Base-by-base conservation (phyloP, 2,888 invertebrate species). In the Pterobdella sp. region DNA sequence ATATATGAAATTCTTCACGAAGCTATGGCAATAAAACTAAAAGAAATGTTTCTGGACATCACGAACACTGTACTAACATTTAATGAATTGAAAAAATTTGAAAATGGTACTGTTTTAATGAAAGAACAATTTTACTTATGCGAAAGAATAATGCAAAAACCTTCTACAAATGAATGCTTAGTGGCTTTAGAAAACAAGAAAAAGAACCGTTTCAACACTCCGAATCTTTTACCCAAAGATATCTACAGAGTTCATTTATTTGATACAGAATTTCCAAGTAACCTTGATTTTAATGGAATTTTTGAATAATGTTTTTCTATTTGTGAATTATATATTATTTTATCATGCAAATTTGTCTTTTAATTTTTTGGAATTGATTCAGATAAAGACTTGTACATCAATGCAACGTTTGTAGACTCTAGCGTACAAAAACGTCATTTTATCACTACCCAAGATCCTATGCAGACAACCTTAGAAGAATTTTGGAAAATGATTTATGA, bases 401-500 rank as follows among this genome's bases (percentile, higher is more conserved):
- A 84, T 75, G 83, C 83, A n/a, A 74, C 82, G 14, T 80, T 80
- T 72, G 37, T 83, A n/a, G 82, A 84, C 74, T 79, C 83, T 34
- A 81, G 81, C 74, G 74, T 73, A 49, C 68, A 73, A 22, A 74
- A 72, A 32, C 78, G 79, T 35, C 80, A 79, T 70, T 82, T 81
- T 72, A 80, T 84, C n/a, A 74, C 83, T 22, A 82, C 83, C 0
- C 84, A 84, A 75, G 81, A 81, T 0, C 84, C 84, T 0, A 76
- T 82, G 10, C 77, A 78, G 60, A 78, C 78, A 26, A 83, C 84
- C 10, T 78, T 82, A 18, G 76, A 78, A 2, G 83, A 83, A 76
- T 83, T 84, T 79, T 84, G 84, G 84, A 80, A 79, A 63, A 71
- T 83, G 68, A 79, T 83, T n/a, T 81, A 81, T 73, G 82, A 83